phyloP scores from a whole-genome alignment of 2,113 vertebrate genomes.

The Mus musculus region DNA sequence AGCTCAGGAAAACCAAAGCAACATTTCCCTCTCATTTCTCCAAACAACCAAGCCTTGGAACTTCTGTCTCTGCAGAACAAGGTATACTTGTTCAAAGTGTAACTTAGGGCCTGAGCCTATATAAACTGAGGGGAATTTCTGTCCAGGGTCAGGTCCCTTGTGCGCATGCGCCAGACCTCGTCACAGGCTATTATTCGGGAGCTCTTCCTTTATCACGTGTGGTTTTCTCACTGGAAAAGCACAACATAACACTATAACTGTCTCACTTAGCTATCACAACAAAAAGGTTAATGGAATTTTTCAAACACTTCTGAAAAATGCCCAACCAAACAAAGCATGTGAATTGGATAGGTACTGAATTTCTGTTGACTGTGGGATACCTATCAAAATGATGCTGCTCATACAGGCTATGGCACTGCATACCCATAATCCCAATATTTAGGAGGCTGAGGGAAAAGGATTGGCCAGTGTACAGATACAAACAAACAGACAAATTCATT shows the following conservation, averaged over 20 bases:
- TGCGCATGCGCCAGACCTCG: neutral
- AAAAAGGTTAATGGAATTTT: neutral
- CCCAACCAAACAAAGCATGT: neutral
- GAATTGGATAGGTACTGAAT: neutral
- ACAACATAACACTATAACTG: neutral
- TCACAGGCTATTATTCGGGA: neutral
- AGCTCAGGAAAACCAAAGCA: neutral
- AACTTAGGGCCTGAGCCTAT: neutral
- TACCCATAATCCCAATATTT: neutral
- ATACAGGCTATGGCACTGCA: neutral
- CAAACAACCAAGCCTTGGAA: neutral
- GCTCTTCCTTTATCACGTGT: neutral
- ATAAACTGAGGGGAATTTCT: neutral
- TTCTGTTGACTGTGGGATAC: neutral
- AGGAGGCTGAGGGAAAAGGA: neutral
- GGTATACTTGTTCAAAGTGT: neutral
- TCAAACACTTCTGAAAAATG: neutral
- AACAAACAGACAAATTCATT: neutral
- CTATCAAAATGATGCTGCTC: neutral
- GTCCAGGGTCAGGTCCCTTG: neutral
- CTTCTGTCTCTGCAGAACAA: neutral
- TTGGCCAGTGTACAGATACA: neutral
- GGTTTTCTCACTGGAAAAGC: neutral
- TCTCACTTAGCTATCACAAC: conserved; percentile 6
- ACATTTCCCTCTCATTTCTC: neutral